A percentile compares a stretch with the other conserved stretches of the same genome.
Conservation (phyloP, 2,797 vertebrate species). For the Myotis planiceps region DNA sequence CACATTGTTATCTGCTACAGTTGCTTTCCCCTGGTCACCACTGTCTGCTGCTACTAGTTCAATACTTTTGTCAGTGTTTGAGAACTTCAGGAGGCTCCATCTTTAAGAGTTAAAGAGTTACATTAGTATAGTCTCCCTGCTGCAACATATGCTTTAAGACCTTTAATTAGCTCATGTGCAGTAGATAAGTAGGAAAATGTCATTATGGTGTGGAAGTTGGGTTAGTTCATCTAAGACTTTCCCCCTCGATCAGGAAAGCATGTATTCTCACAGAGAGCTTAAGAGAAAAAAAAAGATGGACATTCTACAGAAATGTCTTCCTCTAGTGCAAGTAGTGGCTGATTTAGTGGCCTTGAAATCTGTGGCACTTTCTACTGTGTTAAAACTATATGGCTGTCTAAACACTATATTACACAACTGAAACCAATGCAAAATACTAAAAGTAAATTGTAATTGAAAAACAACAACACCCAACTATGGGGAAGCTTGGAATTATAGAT, state of each 20-base stretch:
- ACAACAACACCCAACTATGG: neutral
- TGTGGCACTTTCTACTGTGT: neutral
- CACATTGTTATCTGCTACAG: too few relatives aligned
- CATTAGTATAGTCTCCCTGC: neutral
- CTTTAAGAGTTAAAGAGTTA: conserved; percentile 22
- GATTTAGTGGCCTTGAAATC: neutral
- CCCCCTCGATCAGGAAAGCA: neutral
- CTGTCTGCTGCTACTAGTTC: neutral
- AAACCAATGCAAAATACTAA: neutral
- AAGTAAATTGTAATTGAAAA: neutral
- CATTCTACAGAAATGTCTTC: neutral
- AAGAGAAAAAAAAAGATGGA: neutral
- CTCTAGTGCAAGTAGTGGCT: neutral
- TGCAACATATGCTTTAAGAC: neutral
- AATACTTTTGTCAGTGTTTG: neutral
- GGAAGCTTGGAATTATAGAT: neutral
- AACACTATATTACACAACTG: neutral
- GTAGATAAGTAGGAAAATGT: neutral
- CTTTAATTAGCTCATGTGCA: neutral
- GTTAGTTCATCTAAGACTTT: neutral
- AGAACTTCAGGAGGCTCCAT: neutral
- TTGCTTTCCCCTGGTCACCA: neutral
- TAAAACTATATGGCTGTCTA: neutral
- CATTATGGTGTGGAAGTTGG: neutral
- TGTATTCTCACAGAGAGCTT: neutral